Base-by-base conservation (phyloP, 92 coral and sea anemone species). In the Heteractis magnifica region DNA sequence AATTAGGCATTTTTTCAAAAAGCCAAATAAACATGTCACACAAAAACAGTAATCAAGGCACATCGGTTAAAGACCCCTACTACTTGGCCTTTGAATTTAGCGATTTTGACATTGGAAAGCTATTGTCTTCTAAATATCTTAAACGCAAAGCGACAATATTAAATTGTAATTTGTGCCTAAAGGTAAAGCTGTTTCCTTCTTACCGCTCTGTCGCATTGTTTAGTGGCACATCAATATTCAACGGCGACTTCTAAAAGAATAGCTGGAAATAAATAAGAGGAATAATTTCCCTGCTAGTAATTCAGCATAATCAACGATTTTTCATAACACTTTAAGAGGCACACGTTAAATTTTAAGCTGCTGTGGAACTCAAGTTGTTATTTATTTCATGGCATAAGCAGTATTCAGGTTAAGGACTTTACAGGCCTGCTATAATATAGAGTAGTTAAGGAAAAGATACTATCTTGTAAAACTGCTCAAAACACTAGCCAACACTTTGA, bases 121-220 rank as follows among this genome's bases (percentile, higher is more conserved):
- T 75, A 77, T 87, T 89, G 87, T 76, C 83, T 92, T 84, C 56
- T 77, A 82, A 81, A 79, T 86, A 52, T 75, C 64, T 76, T 78
- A 78, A 93, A 87, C 89, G 87, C 84, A 85, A 83, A 77, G 87
- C 79, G 85, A 85, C 86, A 90, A 87, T 87, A 90, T 89, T 90
- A 87, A 81, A 93, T 87, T 87, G 92, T 83, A 84, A 87, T 93
- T 88, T 86, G 83, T 72, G 91, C 91, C 90, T 73, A 71, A 59
- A 78, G 89, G 72, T 52, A 94, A 92, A 91, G 94, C 93, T 87
- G 98, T 85, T 94, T 94, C 98, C 98, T 91, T 89, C 81, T 89
- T 89, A 89, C 93, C 78, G 88, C 83, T 86, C 86, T 75, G 80
- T 50, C 64, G 86, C 86, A 86, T 94, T 94, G 98, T 94, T 91